A percentile compares a stretch with the other conserved stretches of the same genome.
Evolutionary conservation across 2,888 invertebrate genomes (phyloP).

Genomic region (Epirrhoe alternata): DNA sequence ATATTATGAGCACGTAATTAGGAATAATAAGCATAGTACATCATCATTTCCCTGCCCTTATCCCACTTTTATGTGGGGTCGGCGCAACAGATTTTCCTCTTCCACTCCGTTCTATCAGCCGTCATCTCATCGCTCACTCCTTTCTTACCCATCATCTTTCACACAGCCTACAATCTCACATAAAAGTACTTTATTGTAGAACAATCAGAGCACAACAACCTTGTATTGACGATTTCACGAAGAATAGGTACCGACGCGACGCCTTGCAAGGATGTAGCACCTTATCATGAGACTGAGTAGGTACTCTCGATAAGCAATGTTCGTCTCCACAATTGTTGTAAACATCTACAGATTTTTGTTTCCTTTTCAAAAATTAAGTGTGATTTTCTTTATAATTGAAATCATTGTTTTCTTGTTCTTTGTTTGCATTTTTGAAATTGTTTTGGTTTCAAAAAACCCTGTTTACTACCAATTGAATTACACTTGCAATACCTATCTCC

Average conservation of each 20-base stretch:
- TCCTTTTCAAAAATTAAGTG: neutral
- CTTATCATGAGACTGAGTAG: constrained; percentile 48
- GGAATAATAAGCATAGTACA: too few species aligned
- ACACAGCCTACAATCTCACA: too few species aligned
- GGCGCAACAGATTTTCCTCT: too few species aligned
- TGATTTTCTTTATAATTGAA: neutral
- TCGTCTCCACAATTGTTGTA: constrained; percentile 38
- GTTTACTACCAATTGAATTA: neutral
- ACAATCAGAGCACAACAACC: constrained; percentile 53
- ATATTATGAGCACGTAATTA: too few species aligned
- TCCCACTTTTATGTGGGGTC: too few species aligned
- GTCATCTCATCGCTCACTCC: too few species aligned
- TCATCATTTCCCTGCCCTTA: too few species aligned
- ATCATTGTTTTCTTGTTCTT: neutral
- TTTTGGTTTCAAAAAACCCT: neutral
- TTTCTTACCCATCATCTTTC: too few species aligned
- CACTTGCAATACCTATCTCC: too few species aligned
- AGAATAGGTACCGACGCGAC: too few species aligned
- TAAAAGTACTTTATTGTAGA: too few species aligned
- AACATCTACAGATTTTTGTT: constrained; percentile 4
- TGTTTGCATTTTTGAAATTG: neutral
- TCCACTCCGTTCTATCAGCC: too few species aligned
- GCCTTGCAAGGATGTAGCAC: constrained; percentile 44
- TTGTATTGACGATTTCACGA: constrained; percentile 58
- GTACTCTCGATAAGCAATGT: constrained; percentile 21